A percentile compares a stretch with the other conserved stretches of the same genome.
These are phyloP conservation scores for Lasiurus cinereus DNA, from an alignment of 2,113 vertebrate species.

Conservation along the genomic window DNA sequence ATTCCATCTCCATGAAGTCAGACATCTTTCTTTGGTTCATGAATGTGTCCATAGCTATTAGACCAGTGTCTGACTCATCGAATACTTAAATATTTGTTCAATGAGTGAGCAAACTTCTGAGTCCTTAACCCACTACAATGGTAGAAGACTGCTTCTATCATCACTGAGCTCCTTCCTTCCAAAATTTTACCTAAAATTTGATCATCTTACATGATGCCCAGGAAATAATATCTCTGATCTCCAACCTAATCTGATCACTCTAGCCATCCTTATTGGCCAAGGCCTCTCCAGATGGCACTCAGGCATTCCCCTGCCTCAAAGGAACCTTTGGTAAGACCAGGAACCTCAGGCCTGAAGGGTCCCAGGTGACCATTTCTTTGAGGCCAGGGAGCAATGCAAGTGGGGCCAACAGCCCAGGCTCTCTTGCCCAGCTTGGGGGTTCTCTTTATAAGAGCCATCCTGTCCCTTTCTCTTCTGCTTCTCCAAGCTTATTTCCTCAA, in stretches of 20 bases:
- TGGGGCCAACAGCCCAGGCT: neutral
- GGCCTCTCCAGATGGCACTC: neutral
- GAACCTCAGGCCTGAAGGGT: neutral
- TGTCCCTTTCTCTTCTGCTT: neutral
- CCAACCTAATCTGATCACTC: neutral
- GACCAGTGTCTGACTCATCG: neutral
- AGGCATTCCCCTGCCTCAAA: neutral
- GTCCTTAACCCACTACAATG: neutral
- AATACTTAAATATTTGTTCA: neutral
- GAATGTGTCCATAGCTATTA: neutral
- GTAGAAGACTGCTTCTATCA: neutral
- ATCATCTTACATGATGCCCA: neutral
- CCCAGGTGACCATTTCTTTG: neutral
- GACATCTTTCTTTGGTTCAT: neutral
- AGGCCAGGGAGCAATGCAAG: neutral
- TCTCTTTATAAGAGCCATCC: neutral
- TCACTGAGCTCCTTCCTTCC: neutral
- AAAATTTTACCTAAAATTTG: neutral
- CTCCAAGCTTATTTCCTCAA: conserved; percentile 34
- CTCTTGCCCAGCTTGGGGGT: neutral
- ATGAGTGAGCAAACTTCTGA: neutral
- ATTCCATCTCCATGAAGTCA: neutral
- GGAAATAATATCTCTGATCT: neutral
- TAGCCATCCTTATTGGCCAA: neutral
- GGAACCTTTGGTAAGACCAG: no score